Evolutionary conservation across 1,140 invertebrate genomes (phyloP).

Genomic region (Zaprionus vittiger): DNA sequence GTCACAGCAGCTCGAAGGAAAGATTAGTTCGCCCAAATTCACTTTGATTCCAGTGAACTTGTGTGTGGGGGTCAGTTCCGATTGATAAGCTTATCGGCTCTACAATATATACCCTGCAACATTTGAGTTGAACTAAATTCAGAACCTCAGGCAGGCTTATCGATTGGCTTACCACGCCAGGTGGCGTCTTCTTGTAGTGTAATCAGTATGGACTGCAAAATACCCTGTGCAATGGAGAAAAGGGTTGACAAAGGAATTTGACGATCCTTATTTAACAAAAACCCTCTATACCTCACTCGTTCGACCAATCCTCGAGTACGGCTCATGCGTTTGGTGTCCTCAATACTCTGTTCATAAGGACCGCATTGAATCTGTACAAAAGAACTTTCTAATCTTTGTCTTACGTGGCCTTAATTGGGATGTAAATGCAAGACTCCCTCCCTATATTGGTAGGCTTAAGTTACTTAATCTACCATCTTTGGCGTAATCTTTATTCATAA

Average conservation of each 20-base stretch:
- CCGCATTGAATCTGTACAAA: too few species aligned
- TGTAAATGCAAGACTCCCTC: too few species aligned
- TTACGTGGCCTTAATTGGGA: too few species aligned
- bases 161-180: neutral
- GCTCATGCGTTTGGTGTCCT: too few species aligned
- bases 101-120: neutral
- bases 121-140: neutral
- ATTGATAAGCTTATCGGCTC: slow-evolving; percentile 39
- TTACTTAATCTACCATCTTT: too few species aligned
- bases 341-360: too few species aligned
- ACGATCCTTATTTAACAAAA: too few species aligned
- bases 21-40: slow-evolving; percentile 26
- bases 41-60: slow-evolving; percentile 12
- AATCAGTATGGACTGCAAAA: neutral
- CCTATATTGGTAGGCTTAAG: too few species aligned
- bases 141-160: slow-evolving; percentile 3
- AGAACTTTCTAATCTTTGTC: too few species aligned
- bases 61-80: slow-evolving; percentile 12
- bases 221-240: neutral
- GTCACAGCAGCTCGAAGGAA: slow-evolving; percentile 18
- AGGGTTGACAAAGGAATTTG: neutral
- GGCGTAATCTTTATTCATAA: too few species aligned
- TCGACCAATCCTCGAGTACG: too few species aligned
- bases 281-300: too few species aligned
- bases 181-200: slow-evolving; percentile 18